These are phyloP conservation scores for Boleophthalmus pectinirostris DNA, from an alignment of 2,113 vertebrate genomes.

Conservation along the genomic window DNA sequence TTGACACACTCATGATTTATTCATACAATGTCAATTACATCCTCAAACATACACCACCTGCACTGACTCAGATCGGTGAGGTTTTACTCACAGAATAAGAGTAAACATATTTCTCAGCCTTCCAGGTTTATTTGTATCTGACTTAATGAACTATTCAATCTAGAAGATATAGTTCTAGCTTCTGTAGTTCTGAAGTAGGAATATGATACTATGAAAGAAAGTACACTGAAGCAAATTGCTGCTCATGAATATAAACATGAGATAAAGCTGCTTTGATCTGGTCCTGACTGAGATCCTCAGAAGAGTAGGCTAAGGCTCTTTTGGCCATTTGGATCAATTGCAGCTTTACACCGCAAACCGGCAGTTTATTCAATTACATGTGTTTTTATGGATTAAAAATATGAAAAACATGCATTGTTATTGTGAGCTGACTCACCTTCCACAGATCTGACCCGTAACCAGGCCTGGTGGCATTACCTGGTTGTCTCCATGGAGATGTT, in stretches of 20 bases:
- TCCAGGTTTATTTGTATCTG: background rate
- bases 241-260: slow-evolving; percentile 70
- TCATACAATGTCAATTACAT: slow-evolving; percentile 41
- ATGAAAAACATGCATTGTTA: no score
- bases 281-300: slow-evolving; percentile 49
- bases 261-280: slow-evolving; percentile 56
- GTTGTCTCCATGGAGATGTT: no score
- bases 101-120: background rate
- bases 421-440: no score
- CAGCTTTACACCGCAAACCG: slow-evolving; percentile 33
- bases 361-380: no score
- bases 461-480: no score
- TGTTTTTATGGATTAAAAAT: no score
- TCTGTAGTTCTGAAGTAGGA: slow-evolving; percentile 16
- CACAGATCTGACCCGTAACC: no score
- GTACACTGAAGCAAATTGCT: slow-evolving; percentile 28
- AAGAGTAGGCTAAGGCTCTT: slow-evolving; percentile 20
- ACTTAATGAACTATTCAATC: background rate
- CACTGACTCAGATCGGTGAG: slow-evolving; percentile 19
- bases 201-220: slow-evolving; percentile 52
- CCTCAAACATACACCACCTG: slow-evolving; percentile 19
- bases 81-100: slow-evolving; percentile 19
- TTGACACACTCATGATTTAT: slow-evolving; percentile 56
- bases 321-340: slow-evolving; percentile 63
- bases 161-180: background rate